Base-by-base conservation (phyloP, 2,888 invertebrate genomes). In the Drosophila borborema region DNA sequence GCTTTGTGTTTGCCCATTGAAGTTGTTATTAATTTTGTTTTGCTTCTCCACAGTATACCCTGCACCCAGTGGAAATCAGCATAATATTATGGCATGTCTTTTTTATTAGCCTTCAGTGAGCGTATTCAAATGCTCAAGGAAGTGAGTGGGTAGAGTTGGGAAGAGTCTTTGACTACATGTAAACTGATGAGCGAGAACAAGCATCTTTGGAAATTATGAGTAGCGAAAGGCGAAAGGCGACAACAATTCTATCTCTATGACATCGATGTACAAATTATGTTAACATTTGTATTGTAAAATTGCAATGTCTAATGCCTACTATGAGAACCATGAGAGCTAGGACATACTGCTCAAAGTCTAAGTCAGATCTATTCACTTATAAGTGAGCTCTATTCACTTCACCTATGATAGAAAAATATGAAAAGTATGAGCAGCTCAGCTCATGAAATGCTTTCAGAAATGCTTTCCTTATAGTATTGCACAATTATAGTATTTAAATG, bases 51-150 rank as follows among this genome's bases (percentile, higher is more conserved):
- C 34, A 36, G 34, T 20, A 56, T 31, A 34, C 31, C 56, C 43
- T 43, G 56, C 16, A 34, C 41, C 56, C 56, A 43, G 41, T 56
- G 59, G 46, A 59, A 59, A 46, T 48, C 36, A 59, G 59, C 46
- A 18, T 43, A 31, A 43, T 28, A 28, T 31, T 41, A 31, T 55
- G 28, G 8, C n/a, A 51, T 36, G 38, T 41, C 41, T 41, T 28
- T 20, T 28, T 55, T 41, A 28, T 41, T 54, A 23, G 53, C 55
- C 41, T 41, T 28, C n/a, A n/a, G 23, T 9, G 23, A 40, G 54
- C 38, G 16, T 9, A 40, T 54, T 40, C 20, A 40, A 54, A 16
- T 10, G 49, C 48, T 2, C 46, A 20, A 3, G 20, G 20, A 23
- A 46, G 46, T 14, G 46, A 6, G 28, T 1, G 28, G 28, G 28